These are phyloP conservation scores for Imbricaverruca yamaguchii DNA, from an alignment of 2,888 invertebrate genomes.

Conservation along the genomic window DNA sequence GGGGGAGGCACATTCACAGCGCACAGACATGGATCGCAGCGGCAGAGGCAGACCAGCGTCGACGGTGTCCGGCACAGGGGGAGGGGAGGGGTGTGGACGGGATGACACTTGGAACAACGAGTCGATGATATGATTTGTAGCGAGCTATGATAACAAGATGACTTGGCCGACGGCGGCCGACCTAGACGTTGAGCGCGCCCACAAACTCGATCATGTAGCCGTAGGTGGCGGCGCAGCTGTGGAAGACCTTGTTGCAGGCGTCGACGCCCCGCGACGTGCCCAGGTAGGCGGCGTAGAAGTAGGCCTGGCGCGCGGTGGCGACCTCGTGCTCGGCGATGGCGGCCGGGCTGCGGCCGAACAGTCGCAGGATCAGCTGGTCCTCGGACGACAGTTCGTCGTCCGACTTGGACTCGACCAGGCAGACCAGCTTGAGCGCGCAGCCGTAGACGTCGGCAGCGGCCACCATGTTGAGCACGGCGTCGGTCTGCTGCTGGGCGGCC, in stretches of 20 bases:
- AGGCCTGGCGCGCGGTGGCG: not conserved
- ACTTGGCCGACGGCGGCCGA: too few species aligned
- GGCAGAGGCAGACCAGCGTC: not conserved
- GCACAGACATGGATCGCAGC: not conserved
- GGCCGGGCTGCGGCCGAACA: not conserved
- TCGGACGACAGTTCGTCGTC: not conserved
- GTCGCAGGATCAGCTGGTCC: slow-evolving; percentile 2
- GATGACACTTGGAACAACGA: too few species aligned
- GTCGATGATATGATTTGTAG: not conserved
- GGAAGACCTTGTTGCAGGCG: not conserved
- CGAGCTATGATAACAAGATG: not conserved
- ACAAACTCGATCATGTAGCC: not conserved
- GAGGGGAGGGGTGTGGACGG: too few species aligned
- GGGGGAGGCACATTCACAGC: not conserved
- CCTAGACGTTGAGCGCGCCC: not conserved
- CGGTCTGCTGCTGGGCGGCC: not conserved
- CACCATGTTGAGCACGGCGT: slow-evolving; percentile 1
- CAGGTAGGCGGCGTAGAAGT: slow-evolving; percentile 18
- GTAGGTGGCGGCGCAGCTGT: not conserved
- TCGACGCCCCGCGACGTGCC: not conserved
- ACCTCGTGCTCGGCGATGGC: slow-evolving; percentile 8
- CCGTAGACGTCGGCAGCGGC: slow-evolving; percentile 15
- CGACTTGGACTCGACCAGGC: not conserved
- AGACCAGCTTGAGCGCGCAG: slow-evolving; percentile 20
- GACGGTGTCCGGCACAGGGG: too few species aligned